Conservation (phyloP, 2,888 invertebrate genomes). For the Tigriopus californicus region DNA sequence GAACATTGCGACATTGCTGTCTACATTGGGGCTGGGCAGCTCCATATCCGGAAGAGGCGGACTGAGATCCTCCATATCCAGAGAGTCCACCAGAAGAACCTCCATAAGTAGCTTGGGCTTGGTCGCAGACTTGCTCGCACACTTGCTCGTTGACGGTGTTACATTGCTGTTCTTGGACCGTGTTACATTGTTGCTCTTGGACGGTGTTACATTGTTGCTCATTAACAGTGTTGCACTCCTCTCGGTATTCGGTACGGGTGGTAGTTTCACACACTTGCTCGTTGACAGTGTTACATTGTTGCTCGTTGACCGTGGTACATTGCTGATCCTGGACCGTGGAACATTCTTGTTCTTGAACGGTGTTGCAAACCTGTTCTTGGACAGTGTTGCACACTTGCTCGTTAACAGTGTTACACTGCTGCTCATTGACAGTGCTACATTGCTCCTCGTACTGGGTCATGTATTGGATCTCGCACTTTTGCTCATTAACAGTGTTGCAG, state of each 20-base stretch:
- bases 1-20: not conserved
- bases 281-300: slow-evolving; percentile 8
- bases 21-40: not conserved
- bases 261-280: slow-evolving; percentile 8
- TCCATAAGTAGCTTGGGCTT: not conserved
- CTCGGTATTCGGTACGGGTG: not conserved
- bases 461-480: not conserved
- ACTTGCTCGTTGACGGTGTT: slow-evolving; percentile 7
- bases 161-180: slow-evolving; percentile 10
- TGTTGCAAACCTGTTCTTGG: not conserved
- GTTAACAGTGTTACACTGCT: slow-evolving; percentile 6
- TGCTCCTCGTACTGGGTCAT: not conserved
- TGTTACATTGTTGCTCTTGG: slow-evolving; percentile 4
- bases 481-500: not conserved
- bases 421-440: slow-evolving; percentile 7
- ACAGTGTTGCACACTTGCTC: slow-evolving; percentile 8
- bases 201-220: not conserved
- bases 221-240: slow-evolving; percentile 10
- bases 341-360: slow-evolving; percentile 10
- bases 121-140: slow-evolving; percentile 1
- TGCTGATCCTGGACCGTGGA: slow-evolving; percentile 3
- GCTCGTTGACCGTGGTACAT: slow-evolving; percentile 11
- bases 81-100: not conserved
- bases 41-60: slow-evolving; percentile 1
- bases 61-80: not conserved